Base-by-base conservation (phyloP, 1,140 invertebrate genomes). In the Heliconius nattereri region DNA sequence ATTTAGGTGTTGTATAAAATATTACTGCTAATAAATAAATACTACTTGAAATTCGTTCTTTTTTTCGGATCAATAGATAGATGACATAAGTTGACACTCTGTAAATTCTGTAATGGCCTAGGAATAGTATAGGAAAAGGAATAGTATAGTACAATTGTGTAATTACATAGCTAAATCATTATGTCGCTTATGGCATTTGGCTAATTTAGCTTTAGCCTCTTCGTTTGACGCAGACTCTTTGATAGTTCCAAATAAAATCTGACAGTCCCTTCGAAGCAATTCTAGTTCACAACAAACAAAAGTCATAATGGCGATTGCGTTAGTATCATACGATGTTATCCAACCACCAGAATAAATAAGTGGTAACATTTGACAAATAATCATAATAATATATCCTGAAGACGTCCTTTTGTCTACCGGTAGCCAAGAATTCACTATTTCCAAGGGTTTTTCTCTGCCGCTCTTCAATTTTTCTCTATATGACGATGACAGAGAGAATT, bases 321-420 rank as follows among this genome's bases (percentile, higher is more conserved):
- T 85, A 1, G 86, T 85, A 78, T 92, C 91, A 73, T 87, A 91
- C 5, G 89, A 87, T 6, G 88, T 87, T 29, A 92, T 90, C 89
- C 89, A 91, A 7, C 86, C 90, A 20, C 84, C 83, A 0, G 87
- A 87, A 7, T 86, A 86, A 3, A 89, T 81, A 9, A 83, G 79
- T 2, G 84, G 86, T 20, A 85, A 89, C 11, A 78, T 85, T 83
- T 93, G 89, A 66, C 81, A 86, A 0, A 83, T 40, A 9, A 84
- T 87, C 11, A 86, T 86, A 2, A 83, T 54, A 3, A 88, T 26
- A 76, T 89, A 91, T 11, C 87, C 89, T 13, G 77, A 35, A 1
- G 87, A 60, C 16, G 71, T 86, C 16, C 77, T 86, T 74, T 90
- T 92, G 73, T 90, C 83, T n/a, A 88, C 90, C 6, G 90, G 91